Percentiles rank a stretch among this genome's conserved stretches.
Conservation (phyloP, 1,140 invertebrate genomes). For the Portunus trituberculatus region DNA sequence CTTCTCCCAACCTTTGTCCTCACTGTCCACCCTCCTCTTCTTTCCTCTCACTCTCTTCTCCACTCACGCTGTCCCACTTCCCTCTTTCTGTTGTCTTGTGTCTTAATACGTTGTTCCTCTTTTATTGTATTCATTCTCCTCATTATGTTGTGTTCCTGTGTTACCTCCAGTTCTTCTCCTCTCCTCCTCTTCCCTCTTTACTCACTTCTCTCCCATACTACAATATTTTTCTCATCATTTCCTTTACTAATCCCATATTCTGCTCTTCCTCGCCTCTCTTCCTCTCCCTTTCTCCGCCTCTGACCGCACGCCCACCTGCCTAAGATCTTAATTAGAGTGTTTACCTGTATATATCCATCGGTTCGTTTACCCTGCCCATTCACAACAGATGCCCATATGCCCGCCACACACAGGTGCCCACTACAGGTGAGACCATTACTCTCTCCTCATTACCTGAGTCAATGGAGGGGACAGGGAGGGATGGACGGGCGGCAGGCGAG, state of each 20-base stretch:
- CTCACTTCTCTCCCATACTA: background rate
- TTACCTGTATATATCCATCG: conserved; percentile 34
- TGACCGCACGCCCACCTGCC: conserved; percentile 39
- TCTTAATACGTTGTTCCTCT: background rate
- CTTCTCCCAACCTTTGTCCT: background rate
- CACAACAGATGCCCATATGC: conserved; percentile 26
- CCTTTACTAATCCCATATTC: no score
- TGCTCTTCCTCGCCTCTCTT: background rate
- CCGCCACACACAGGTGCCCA: background rate
- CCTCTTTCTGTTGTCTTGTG: background rate
- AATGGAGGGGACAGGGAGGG: background rate
- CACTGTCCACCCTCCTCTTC: background rate
- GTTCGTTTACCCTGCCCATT: background rate
- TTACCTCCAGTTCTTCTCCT: background rate
- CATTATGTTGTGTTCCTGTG: background rate
- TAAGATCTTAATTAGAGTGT: conserved; percentile 7
- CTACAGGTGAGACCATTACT: conserved; percentile 27
- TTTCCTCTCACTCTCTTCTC: background rate
- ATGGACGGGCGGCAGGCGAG: background rate
- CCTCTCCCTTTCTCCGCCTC: background rate
- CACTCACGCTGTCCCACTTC: background rate
- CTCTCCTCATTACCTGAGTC: conserved; percentile 5
- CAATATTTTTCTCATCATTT: no score
- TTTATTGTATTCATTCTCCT: background rate
- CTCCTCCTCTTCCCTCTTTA: background rate